These are phyloP conservation scores for Saccostrea cuccullata DNA, from an alignment of 1,140 invertebrate species.

Conservation along the genomic window DNA sequence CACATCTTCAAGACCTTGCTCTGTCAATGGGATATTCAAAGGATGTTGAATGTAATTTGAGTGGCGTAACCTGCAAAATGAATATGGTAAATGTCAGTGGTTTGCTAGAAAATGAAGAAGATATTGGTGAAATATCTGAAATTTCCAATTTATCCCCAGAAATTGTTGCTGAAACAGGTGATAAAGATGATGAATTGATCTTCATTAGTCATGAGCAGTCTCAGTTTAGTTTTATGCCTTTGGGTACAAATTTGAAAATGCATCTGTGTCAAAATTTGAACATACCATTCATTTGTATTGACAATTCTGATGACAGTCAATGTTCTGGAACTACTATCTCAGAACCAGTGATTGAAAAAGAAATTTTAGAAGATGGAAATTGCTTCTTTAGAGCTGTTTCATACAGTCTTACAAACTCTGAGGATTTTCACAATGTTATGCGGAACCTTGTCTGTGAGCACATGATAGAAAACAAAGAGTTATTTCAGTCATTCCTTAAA, in stretches of 20 bases:
- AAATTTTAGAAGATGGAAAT: conserved; percentile 30
- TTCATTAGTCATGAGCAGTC: background rate
- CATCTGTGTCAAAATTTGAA: background rate
- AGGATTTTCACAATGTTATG: conserved; percentile 24
- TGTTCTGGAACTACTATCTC: too few relatives aligned
- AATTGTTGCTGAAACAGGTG: background rate
- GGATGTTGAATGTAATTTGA: background rate
- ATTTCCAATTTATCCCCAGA: too few relatives aligned
- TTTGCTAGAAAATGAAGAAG: background rate
- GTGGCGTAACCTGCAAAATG: background rate
- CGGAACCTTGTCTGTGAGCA: background rate
- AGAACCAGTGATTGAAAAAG: background rate
- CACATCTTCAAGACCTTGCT: background rate
- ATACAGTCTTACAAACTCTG: background rate
- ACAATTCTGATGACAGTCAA: too few relatives aligned
- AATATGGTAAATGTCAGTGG: background rate
- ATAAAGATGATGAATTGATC: background rate
- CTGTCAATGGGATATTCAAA: too few relatives aligned
- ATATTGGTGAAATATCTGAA: background rate
- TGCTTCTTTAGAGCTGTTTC: conserved; percentile 38
- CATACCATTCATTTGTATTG: too few relatives aligned
- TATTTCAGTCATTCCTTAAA: background rate
- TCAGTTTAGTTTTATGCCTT: background rate
- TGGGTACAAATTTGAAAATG: background rate
- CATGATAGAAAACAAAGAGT: background rate